Conservation (phyloP, 2,888 invertebrate species). For the Philereme vetulata region DNA sequence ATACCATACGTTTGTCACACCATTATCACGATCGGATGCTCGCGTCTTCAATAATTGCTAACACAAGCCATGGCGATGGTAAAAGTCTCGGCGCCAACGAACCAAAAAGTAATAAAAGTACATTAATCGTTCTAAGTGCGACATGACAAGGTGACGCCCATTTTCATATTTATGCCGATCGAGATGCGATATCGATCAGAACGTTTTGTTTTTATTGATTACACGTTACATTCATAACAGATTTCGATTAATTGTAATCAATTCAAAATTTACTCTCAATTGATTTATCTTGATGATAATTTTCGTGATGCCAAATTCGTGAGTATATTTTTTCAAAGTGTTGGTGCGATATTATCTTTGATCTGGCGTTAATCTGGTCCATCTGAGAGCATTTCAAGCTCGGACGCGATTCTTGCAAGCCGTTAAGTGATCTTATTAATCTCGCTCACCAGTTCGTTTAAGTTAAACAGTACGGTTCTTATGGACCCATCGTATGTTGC, state of each 20-base stretch:
- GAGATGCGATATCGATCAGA: slow-evolving; percentile 44
- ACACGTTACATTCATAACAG: slow-evolving; percentile 46
- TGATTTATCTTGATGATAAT: slow-evolving; percentile 40
- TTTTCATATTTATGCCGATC: slow-evolving; percentile 74
- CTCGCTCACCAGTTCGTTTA: slow-evolving; percentile 58
- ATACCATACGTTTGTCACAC: slow-evolving; percentile 73
- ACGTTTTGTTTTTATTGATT: slow-evolving; percentile 49
- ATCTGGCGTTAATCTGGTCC: slow-evolving; percentile 53
- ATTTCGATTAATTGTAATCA: slow-evolving; percentile 52
- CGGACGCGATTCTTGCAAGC: slow-evolving; percentile 55
- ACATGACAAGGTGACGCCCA: slow-evolving; percentile 67
- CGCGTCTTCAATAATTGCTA: slow-evolving; percentile 55
- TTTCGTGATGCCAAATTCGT: slow-evolving; percentile 38
- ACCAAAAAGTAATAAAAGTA: slow-evolving; percentile 49
- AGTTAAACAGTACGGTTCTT: slow-evolving; percentile 52
- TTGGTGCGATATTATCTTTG: slow-evolving; percentile 51
- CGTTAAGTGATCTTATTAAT: slow-evolving; percentile 66
- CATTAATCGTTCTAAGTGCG: slow-evolving; percentile 63
- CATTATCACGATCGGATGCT: slow-evolving; percentile 51
- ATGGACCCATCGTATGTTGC: slow-evolving; percentile 38
- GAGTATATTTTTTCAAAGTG: slow-evolving; percentile 40
- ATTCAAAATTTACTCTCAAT: slow-evolving; percentile 37
- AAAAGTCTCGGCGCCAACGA: slow-evolving; percentile 39
- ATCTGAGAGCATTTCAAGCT: slow-evolving; percentile 53
- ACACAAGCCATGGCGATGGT: slow-evolving; percentile 49